Conservation (phyloP, 2,797 vertebrate genomes). For the Eleutherodactylus coqui region DNA sequence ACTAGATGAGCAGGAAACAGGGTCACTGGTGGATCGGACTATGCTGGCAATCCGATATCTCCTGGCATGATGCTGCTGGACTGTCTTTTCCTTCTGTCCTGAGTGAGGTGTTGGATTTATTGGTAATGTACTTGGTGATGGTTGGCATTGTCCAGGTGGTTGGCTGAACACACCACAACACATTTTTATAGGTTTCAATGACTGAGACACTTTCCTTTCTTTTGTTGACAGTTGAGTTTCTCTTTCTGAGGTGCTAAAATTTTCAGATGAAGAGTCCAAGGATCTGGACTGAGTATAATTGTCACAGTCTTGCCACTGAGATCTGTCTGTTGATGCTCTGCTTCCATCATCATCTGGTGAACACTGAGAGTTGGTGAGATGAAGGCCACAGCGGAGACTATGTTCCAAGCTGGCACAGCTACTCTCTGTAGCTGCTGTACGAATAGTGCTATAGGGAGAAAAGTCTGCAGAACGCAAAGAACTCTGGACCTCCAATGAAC, state of each 20-base stretch:
- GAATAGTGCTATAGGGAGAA: conserved; percentile 77
- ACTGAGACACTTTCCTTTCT: conserved; percentile 66
- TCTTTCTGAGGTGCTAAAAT: conserved; percentile 71
- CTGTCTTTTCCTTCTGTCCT: conserved; percentile 65
- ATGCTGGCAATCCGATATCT: conserved; percentile 80
- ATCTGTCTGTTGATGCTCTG: conserved; percentile 69
- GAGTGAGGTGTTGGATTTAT: conserved; percentile 64
- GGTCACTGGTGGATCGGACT: conserved; percentile 93
- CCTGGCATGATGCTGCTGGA: conserved; percentile 68
- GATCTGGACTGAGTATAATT: conserved; percentile 65
- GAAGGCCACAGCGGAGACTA: conserved; percentile 69
- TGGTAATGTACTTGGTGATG: conserved; percentile 73
- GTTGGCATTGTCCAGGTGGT: conserved; percentile 74
- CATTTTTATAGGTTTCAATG: conserved; percentile 78
- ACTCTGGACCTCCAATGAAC: conserved; percentile 85
- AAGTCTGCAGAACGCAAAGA: conserved; percentile 76
- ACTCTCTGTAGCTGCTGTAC: conserved; percentile 71
- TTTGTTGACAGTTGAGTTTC: conserved; percentile 64
- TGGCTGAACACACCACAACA: conserved; percentile 85
- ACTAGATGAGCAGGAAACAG: conserved; percentile 81
- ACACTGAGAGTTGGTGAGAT: conserved; percentile 68
- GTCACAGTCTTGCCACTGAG: conserved; percentile 75
- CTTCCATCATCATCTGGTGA: conserved; percentile 70
- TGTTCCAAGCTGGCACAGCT: conserved; percentile 80
- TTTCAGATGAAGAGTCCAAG: conserved; percentile 80